Conservation (phyloP, 1,140 invertebrate genomes). For the Trichogramma pretiosum region DNA sequence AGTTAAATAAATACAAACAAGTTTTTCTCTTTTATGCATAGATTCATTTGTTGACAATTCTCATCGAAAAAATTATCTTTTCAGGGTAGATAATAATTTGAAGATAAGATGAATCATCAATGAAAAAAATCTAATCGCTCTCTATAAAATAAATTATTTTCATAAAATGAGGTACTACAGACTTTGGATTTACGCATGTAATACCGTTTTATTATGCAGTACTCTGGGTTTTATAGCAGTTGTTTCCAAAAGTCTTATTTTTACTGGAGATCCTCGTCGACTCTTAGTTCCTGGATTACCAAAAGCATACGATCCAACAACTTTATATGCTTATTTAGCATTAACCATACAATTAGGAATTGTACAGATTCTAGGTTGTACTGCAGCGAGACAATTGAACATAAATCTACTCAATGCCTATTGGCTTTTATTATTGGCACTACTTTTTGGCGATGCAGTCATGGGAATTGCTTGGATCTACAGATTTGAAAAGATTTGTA, state of each 20-base stretch:
- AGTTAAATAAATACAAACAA: no score
- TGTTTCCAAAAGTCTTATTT: conserved; percentile 60
- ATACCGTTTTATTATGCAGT: conserved; percentile 72
- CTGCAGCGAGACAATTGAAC: conserved; percentile 70
- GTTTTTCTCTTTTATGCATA: no score
- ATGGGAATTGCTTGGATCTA: conserved; percentile 83
- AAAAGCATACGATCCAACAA: conserved; percentile 66
- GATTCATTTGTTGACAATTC: no score
- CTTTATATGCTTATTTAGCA: conserved; percentile 76
- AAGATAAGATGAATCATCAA: no score
- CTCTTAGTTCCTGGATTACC: conserved; percentile 62
- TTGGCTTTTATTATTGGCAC: conserved; percentile 69
- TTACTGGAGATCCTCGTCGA: conserved; percentile 54
- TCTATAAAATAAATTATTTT: no score
- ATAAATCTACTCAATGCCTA: conserved; percentile 74
- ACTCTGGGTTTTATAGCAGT: conserved; percentile 72
- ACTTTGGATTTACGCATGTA: conserved; percentile 88
- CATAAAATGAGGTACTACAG: conserved; percentile 78
- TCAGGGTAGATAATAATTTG: no score
- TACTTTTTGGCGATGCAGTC: conserved; percentile 74
- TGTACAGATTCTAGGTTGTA: conserved; percentile 66
- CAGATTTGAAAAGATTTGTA: conserved; percentile 65
- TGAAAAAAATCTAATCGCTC: no score
- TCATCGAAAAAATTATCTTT: no score
- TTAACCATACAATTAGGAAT: conserved; percentile 60